A percentile compares a stretch with the other conserved stretches of the same genome.
Evolutionary conservation across 2,113 vertebrate genomes (phyloP).

Genomic region (Trogon melanurus): DNA sequence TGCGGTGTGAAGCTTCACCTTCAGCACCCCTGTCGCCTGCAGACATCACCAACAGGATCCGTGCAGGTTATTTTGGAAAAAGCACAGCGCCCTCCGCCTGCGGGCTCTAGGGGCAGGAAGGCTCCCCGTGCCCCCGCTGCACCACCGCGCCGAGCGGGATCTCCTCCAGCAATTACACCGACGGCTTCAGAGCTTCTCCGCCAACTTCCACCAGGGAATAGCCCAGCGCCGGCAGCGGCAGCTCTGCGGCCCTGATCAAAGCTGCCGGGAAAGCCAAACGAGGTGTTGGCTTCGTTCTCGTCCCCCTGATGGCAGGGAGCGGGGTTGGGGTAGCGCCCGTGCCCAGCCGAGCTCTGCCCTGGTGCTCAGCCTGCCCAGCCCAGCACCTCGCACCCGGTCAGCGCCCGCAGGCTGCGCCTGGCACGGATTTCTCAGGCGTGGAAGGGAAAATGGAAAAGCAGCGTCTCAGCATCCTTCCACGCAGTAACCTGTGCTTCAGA

Average conservation of each 20-base stretch:
- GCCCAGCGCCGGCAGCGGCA: background rate
- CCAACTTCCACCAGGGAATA: background rate
- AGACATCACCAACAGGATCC: background rate
- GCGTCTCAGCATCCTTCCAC: background rate
- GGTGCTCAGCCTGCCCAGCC: background rate
- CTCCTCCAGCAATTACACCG: background rate
- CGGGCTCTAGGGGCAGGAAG: no score
- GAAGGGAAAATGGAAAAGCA: background rate
- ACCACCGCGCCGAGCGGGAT: accelerated
- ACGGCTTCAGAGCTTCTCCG: background rate
- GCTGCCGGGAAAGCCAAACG: background rate
- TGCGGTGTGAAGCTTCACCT: background rate
- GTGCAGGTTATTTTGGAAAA: no score
- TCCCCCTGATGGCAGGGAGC: background rate
- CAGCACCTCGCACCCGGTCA: background rate
- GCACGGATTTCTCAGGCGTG: slow-evolving; percentile 18
- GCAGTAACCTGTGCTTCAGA: background rate
- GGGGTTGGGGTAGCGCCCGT: background rate
- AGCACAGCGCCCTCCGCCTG: accelerated
- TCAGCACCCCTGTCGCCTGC: background rate
- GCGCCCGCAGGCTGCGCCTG: background rate
- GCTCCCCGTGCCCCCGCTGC: background rate
- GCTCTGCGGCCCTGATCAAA: background rate
- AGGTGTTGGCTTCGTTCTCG: background rate
- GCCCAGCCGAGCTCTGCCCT: background rate